Base-by-base conservation (phyloP, 2,888 invertebrate species). In the Rutpela maculata region DNA sequence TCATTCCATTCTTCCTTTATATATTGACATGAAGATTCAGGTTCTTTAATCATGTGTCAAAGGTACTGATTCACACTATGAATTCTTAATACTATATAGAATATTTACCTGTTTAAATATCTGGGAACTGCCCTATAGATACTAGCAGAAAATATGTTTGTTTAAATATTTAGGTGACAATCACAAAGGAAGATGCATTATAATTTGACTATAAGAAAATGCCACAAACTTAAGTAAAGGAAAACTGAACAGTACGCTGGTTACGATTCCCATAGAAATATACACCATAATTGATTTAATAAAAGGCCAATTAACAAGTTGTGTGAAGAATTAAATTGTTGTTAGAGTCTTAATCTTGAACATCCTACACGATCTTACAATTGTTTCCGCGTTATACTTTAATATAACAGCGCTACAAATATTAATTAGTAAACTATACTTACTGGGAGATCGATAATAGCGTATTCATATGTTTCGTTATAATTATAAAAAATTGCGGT, bases 331-430 rank as follows among this genome's bases (percentile, higher is more conserved):
- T 66, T 70, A 59, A 70, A 59, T 60, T 15, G 69, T n/a, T 26
- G 57, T 12, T 57, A 68, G 11, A 17, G 56, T 68, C 57, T 68
- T 68, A 59, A 70, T 70, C 70, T 70, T 26, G 70, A 17, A 17
- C 35, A 59, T 70, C 60, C 60, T 59, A 38, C 70, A 19, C 43
- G 38, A 60, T 38, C 60, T 43, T 19, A n/a, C 43, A 19, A 62
- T 62, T 62, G 62, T 71, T 71, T 71, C 71, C 71, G 71, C 62
- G 71, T 71, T 70, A 71, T 22, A 50, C 18, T 71, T 71, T 19
- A 59, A 38, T 38, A 35, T 71, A 62, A 62, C 70, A 60, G 62
- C 62, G 22, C 43, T 38, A 35, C 59, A 70, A 60, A 70, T 60
- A 70, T 35, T 60, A 70, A 70, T 60, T 70, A 70, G 59, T 70